These are phyloP conservation scores for Esox niger DNA, from an alignment of 2,113 vertebrate genomes.

Conservation along the genomic window DNA sequence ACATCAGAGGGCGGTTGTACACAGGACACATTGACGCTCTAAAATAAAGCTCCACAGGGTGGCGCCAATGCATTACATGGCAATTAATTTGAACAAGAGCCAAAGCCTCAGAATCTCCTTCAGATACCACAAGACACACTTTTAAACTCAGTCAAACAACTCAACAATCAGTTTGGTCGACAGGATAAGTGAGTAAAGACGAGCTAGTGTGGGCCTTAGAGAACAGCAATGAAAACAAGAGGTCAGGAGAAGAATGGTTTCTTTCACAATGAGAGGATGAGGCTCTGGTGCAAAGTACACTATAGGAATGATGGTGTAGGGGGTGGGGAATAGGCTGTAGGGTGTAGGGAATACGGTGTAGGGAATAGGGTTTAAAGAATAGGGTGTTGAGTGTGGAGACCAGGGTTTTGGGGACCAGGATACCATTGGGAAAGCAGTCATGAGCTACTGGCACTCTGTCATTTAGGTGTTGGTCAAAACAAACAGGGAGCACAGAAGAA, in stretches of 20 bases:
- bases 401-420: too few relatives aligned
- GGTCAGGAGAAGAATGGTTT: neutral
- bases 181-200: neutral
- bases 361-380: too few relatives aligned
- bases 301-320: too few relatives aligned
- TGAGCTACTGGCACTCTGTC: neutral
- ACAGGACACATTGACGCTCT: neutral
- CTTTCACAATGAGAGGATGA: neutral
- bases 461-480: neutral
- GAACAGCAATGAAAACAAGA: neutral
- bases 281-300: too few relatives aligned
- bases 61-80: conserved; percentile 22
- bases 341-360: too few relatives aligned
- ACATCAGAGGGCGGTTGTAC: neutral
- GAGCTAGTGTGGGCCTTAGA: neutral
- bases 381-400: too few relatives aligned
- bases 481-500: neutral
- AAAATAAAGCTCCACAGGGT: conserved; percentile 17
- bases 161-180: neutral
- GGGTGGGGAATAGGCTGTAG: too few relatives aligned
- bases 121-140: neutral
- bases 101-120: neutral
- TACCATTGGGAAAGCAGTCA: too few relatives aligned
- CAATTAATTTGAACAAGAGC: neutral
- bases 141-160: neutral